Percentiles rank a stretch among this genome's conserved stretches.
phyloP scores from a whole-genome alignment of 1,140 invertebrate species.

The Drosophila guanche region DNA sequence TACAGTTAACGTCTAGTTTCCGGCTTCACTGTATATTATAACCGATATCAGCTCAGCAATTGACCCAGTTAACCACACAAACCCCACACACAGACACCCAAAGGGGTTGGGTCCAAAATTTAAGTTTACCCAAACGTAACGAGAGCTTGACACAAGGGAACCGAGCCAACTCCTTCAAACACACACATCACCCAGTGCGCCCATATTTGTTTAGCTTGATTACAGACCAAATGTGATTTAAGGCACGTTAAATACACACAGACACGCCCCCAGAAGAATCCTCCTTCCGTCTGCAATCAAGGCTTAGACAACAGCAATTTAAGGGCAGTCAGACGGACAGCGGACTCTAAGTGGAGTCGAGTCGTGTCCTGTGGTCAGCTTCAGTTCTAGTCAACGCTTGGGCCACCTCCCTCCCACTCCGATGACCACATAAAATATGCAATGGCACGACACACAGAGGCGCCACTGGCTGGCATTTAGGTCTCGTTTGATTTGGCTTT shows the following conservation, averaged over 20 bases:
- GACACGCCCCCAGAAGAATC: background rate
- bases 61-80: slow-evolving; percentile 53
- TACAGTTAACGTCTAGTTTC: slow-evolving; percentile 1
- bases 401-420: background rate
- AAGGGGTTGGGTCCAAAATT: slow-evolving; percentile 28
- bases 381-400: slow-evolving; percentile 3
- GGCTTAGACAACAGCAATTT: slow-evolving; percentile 30
- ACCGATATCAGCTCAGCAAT: slow-evolving; percentile 42
- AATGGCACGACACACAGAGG: slow-evolving; percentile 42
- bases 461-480: background rate
- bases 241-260: slow-evolving; percentile 69
- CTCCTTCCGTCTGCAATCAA: slow-evolving; percentile 41
- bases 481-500: background rate
- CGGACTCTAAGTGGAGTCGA: slow-evolving; percentile 2
- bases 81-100: slow-evolving; percentile 7
- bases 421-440: slow-evolving; percentile 55
- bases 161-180: background rate
- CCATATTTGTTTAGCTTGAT: slow-evolving; percentile 76
- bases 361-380: slow-evolving; percentile 32
- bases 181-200: slow-evolving; percentile 17
- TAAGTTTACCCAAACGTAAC: slow-evolving; percentile 54
- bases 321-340: slow-evolving; percentile 1
- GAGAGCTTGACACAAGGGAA: slow-evolving; percentile 54
- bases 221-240: slow-evolving; percentile 79
- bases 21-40: slow-evolving; percentile 27